Base-by-base conservation (phyloP, 2,888 invertebrate species). In the Spodoptera littoralis region DNA sequence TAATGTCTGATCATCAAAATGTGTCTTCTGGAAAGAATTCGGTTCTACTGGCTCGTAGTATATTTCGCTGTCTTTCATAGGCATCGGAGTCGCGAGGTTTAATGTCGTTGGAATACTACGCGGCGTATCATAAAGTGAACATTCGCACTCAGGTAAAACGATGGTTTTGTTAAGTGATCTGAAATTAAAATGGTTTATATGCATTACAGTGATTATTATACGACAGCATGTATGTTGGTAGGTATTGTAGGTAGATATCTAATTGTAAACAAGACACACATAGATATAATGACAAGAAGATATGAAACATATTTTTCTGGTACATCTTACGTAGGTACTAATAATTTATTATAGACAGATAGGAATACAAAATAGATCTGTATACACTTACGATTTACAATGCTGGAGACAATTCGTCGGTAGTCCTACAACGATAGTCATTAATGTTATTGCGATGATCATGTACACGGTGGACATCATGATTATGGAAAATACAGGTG, bases 361-460 rank as follows among this genome's bases (percentile, higher is more conserved):
- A 18, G 18, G 18, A 2, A 18, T 18, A 18, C 18, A 18, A 18
- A 18, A 18, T 18, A 18, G 18, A 18, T 18, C 18, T 18, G 2
- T 18, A 18, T 18, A 4, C 9, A 78, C 77, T 79, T 73, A 77
- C 77, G 51, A 48, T 58, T 62, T 62, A 67, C 77, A 79, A 55
- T 64, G 68, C 41, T 60, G 27, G 44, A 49, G 52, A 54, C 79
- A 77, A 42, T 50, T 45, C 43, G 58, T 57, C 13, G 55, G 51
- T 22, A 56, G 45, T 62, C 70, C 77, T 44, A 41, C 47, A 12
- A 52, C 45, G n/a, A 42, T 49, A 13, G 60, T 54, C 45, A 65
- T 53, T 11, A 63, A 13, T 24, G 59, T 61, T 12, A 70, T 51
- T 63, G 42, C 46, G 18, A 62, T 59, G 51, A 76, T 52, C 27